A percentile compares a stretch with the other conserved stretches of the same genome.
Evolutionary conservation across 2,888 invertebrate genomes (phyloP).

Genomic region (Melipona bicolor): DNA sequence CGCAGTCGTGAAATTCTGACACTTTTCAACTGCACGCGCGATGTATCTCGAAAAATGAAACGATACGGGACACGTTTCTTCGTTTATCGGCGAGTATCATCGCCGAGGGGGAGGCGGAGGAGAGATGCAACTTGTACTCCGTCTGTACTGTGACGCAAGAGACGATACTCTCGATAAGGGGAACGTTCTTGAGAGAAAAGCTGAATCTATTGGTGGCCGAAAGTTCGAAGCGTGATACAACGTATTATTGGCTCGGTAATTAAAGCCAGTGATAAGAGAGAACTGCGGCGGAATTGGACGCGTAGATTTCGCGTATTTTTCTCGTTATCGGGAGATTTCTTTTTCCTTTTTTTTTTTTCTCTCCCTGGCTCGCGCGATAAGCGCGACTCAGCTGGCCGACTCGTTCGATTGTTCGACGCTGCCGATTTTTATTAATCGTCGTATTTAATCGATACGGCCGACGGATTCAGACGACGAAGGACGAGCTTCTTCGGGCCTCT

Average conservation of each 20-base stretch:
- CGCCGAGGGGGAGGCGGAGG: not conserved
- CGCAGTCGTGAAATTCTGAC: no score
- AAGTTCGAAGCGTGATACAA: conserved; percentile 59
- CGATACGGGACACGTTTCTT: no score
- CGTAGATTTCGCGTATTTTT: conserved; percentile 64
- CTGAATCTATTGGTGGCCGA: conserved; percentile 60
- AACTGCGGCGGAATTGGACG: conserved; percentile 56
- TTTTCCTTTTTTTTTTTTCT: not conserved
- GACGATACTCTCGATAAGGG: not conserved
- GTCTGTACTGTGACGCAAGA: not conserved
- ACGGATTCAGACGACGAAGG: not conserved
- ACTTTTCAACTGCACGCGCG: no score
- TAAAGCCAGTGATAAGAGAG: conserved; percentile 63
- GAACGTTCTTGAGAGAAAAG: conserved; percentile 49
- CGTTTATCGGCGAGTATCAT: no score
- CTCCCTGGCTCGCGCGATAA: conserved; percentile 19
- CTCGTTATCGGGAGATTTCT: conserved; percentile 52
- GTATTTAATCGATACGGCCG: not conserved
- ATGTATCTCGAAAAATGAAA: no score
- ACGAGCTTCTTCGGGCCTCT: not conserved
- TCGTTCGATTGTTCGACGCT: not conserved
- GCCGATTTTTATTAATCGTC: not conserved
- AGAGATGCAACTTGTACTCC: not conserved
- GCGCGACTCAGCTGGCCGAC: not conserved
- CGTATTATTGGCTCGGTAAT: conserved; percentile 58